These are phyloP conservation scores for Masticophis lateralis DNA, from an alignment of 2,797 vertebrate species.

Conservation along the genomic window DNA sequence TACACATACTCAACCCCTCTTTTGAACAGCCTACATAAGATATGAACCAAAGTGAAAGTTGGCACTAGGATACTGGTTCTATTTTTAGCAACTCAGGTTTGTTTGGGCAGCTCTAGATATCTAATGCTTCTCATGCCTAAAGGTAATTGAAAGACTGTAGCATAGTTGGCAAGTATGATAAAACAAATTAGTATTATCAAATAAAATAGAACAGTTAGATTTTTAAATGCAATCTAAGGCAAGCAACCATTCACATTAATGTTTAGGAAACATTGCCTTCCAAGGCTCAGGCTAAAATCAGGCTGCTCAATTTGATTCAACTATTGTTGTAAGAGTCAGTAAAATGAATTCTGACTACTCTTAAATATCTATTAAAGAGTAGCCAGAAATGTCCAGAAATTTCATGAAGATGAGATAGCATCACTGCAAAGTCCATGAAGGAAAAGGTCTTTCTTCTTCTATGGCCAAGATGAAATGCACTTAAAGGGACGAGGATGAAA, in stretches of 20 bases:
- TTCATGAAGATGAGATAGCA: not conserved
- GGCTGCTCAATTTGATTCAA: not conserved
- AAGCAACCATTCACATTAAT: not conserved
- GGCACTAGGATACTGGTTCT: not conserved
- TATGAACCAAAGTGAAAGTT: conserved; percentile 17
- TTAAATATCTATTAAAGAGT: not conserved
- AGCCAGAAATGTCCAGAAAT: not conserved
- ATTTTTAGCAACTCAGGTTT: conserved; percentile 25
- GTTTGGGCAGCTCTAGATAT: conserved; percentile 22
- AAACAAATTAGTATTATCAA: not conserved
- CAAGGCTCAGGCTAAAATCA: not conserved
- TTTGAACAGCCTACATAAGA: conserved; percentile 3
- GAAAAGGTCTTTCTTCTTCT: not conserved
- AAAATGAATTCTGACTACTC: not conserved
- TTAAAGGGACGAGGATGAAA: no score
- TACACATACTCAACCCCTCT: not conserved
- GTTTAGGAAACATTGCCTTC: not conserved
- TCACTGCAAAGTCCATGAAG: not conserved
- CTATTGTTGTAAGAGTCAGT: not conserved
- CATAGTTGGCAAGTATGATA: not conserved
- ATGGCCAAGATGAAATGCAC: not conserved
- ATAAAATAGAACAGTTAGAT: not conserved
- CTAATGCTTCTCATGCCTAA: not conserved
- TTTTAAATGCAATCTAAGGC: not conserved
- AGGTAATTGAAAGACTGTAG: conserved; percentile 20